Conservation (phyloP, 1,140 invertebrate genomes). For the Trachelipus rathkii region DNA sequence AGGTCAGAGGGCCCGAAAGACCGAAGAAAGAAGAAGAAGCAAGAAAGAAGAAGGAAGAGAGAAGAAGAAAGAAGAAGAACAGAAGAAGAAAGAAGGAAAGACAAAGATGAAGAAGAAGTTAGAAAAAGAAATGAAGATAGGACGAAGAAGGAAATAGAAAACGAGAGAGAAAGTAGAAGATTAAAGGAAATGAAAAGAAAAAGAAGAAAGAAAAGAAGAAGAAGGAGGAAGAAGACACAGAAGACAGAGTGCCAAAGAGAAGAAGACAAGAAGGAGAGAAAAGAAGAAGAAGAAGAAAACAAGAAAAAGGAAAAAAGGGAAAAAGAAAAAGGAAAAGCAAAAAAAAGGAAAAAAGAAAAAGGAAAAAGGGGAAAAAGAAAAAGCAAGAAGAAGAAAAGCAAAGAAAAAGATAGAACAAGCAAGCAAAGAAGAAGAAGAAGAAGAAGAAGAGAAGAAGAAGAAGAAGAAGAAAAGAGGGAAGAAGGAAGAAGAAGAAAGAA, state of each 20-base stretch:
- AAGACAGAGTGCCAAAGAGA: not conserved
- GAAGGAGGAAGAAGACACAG: not conserved
- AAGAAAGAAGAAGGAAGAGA: not conserved
- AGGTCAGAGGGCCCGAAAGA: no score
- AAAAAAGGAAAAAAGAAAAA: not conserved
- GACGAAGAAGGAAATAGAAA: not conserved
- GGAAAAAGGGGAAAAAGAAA: not conserved
- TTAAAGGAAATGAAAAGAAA: not conserved
- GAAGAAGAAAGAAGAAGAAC: not conserved
- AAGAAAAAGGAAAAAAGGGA: not conserved
- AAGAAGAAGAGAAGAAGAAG: not conserved
- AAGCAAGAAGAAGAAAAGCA: not conserved
- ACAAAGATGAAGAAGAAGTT: not conserved
- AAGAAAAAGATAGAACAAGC: not conserved
- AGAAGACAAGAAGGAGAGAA: not conserved
- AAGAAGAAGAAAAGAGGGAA: not conserved
- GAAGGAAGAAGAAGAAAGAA: not conserved
- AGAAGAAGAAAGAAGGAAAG: not conserved
- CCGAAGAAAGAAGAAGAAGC: not conserved
- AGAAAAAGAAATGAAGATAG: no score
- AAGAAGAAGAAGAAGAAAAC: not conserved
- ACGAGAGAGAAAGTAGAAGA: not conserved
- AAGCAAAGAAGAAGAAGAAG: not conserved
- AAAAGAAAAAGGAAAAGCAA: not conserved
- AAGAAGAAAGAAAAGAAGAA: not conserved